phyloP scores from a whole-genome alignment of 2,113 vertebrate species.

The Sapajus apella region DNA sequence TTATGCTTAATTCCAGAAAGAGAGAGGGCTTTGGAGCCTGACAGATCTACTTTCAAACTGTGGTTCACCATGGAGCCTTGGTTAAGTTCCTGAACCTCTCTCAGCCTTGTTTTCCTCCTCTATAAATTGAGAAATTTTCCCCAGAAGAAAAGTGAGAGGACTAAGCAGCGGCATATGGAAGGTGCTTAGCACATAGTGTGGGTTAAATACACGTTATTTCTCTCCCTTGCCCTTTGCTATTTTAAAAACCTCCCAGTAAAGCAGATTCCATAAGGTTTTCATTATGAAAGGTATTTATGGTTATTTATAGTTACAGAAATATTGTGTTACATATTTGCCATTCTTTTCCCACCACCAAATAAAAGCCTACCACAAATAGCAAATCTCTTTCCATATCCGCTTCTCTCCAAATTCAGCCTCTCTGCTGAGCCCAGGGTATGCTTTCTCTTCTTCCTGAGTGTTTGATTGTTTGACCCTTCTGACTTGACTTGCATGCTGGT shows the following conservation, averaged over 20 bases:
- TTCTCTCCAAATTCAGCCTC: constrained; percentile 26
- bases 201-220: constrained; percentile 35
- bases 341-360: constrained; percentile 77
- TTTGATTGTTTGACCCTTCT: not conserved
- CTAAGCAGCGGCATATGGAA: not conserved
- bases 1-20: not conserved
- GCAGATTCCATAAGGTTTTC: constrained; percentile 67
- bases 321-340: constrained; percentile 70
- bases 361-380: constrained; percentile 67
- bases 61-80: not conserved
- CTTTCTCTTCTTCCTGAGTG: not conserved
- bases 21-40: not conserved
- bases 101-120: not conserved
- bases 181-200: not conserved
- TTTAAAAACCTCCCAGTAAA: constrained; percentile 40
- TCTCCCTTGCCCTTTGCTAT: constrained; percentile 33
- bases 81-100: not conserved
- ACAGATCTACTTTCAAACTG: not conserved
- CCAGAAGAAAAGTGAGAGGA: not conserved
- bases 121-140: not conserved
- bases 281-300: constrained; percentile 73
- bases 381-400: not conserved
- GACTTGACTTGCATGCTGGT: not conserved
- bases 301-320: constrained; percentile 76
- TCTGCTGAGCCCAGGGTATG: not conserved